Conservation (phyloP, 1,140 invertebrate genomes). For the Pseudomyrmex flavicornis region DNA sequence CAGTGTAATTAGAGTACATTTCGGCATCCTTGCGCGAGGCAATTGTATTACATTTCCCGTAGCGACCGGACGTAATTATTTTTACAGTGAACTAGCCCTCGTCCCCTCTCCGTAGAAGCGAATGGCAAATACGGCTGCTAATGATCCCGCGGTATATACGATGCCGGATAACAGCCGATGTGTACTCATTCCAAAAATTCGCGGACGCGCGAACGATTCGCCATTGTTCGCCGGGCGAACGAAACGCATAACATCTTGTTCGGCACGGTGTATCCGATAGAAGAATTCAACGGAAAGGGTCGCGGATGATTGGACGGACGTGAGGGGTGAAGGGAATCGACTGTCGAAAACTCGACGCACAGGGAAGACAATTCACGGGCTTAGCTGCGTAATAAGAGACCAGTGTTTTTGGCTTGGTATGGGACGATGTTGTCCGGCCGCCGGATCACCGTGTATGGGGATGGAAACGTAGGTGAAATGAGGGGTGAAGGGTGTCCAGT, state of each 20-base stretch:
- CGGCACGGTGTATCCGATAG: slow-evolving; percentile 9
- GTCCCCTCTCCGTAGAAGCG: neutral
- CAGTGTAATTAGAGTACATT: slow-evolving; percentile 57
- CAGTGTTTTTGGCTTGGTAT: slow-evolving; percentile 84
- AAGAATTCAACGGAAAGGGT: slow-evolving; percentile 23
- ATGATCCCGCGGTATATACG: slow-evolving; percentile 48
- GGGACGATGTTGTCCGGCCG: slow-evolving; percentile 81
- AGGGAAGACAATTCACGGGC: slow-evolving; percentile 83
- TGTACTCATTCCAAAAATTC: slow-evolving; percentile 24
- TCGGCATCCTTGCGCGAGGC: slow-evolving; percentile 48
- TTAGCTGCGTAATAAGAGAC: slow-evolving; percentile 84
- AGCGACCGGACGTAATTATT: slow-evolving; percentile 56
- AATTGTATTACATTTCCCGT: slow-evolving; percentile 50
- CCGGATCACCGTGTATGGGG: slow-evolving; percentile 78
- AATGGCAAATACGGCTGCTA: slow-evolving; percentile 31
- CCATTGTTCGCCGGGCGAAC: slow-evolving; percentile 31
- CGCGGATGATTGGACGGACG: slow-evolving; percentile 54
- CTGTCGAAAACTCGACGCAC: slow-evolving; percentile 56
- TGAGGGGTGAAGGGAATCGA: slow-evolving; percentile 25
- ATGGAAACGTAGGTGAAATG: slow-evolving; percentile 74
- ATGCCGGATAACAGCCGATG: neutral
- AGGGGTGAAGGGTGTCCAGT: slow-evolving; percentile 82
- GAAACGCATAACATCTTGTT: slow-evolving; percentile 57
- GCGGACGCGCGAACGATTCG: slow-evolving; percentile 10
- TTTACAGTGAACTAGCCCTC: slow-evolving; percentile 48